Percentiles rank a stretch among this genome's conserved stretches.
These are phyloP conservation scores for Amphiprion percula DNA, from an alignment of 2,113 vertebrate species.

Conservation along the genomic window DNA sequence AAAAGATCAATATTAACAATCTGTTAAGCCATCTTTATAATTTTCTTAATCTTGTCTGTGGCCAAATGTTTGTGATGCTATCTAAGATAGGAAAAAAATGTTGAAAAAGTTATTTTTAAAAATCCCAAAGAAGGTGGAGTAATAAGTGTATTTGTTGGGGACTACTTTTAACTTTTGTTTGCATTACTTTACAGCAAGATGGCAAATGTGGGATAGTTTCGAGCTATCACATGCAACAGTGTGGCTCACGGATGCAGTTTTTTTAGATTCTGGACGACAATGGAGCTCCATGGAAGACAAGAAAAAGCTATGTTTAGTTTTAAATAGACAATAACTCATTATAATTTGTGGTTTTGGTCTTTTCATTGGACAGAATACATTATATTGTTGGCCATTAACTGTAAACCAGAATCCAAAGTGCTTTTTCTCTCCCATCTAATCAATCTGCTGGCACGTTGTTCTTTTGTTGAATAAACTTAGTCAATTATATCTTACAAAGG, in stretches of 20 bases:
- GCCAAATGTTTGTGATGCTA: neutral
- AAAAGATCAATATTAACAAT: neutral
- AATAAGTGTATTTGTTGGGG: neutral
- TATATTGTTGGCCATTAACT: neutral
- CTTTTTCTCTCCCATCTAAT: neutral
- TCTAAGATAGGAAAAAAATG: neutral
- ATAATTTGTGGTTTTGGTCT: neutral
- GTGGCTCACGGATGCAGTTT: no score
- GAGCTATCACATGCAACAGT: neutral
- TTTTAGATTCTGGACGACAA: no score
- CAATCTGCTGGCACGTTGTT: neutral
- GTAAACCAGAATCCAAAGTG: neutral
- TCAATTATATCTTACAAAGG: neutral
- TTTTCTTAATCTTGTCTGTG: neutral
- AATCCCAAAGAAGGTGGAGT: no score
- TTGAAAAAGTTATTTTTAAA: no score
- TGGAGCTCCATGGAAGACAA: neutral
- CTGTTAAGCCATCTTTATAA: neutral
- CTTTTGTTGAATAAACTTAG: neutral
- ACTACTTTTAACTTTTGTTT: neutral
- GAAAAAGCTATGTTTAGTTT: neutral
- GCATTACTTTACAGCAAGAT: neutral
- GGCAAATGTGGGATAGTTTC: neutral
- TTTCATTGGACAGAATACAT: neutral
- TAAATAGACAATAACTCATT: no score